Evolutionary conservation across 2,113 vertebrate species (phyloP).

Genomic region (Eptesicus fuscus): DNA sequence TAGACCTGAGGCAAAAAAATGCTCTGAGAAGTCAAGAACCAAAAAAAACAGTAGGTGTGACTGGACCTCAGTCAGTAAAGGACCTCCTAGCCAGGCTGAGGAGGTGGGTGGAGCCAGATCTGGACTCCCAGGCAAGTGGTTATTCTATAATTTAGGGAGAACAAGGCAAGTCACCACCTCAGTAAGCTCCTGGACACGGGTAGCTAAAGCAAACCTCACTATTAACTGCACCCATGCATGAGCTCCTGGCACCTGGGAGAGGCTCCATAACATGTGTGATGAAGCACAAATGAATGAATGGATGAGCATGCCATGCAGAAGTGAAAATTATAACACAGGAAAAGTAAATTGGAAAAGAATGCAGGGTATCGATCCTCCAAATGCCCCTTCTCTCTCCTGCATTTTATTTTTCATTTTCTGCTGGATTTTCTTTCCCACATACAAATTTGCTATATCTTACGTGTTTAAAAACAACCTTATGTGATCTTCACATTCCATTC

Average conservation of each 20-base stretch:
- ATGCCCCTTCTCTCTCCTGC: neutral
- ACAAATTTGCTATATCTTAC: neutral
- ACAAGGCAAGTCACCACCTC: neutral
- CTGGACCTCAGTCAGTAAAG: neutral
- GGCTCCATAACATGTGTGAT: neutral
- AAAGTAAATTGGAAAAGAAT: neutral
- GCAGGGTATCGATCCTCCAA: neutral
- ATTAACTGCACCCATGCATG: neutral
- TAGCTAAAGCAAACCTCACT: neutral
- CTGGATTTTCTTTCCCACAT: neutral
- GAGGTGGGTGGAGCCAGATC: neutral
- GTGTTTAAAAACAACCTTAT: neutral
- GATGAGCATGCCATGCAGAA: neutral
- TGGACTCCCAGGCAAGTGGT: neutral
- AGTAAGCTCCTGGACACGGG: neutral
- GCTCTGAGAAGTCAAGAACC: neutral
- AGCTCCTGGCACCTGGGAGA: neutral
- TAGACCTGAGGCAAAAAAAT: neutral
- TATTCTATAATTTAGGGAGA: neutral
- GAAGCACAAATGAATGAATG: neutral
- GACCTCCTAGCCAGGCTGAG: accelerated
- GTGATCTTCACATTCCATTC: neutral
- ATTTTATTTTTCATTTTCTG: neutral
- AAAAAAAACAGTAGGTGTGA: neutral
- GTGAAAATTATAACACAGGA: neutral